Base-by-base conservation (phyloP, 2,888 invertebrate species). In the Ectemnius continuus region DNA sequence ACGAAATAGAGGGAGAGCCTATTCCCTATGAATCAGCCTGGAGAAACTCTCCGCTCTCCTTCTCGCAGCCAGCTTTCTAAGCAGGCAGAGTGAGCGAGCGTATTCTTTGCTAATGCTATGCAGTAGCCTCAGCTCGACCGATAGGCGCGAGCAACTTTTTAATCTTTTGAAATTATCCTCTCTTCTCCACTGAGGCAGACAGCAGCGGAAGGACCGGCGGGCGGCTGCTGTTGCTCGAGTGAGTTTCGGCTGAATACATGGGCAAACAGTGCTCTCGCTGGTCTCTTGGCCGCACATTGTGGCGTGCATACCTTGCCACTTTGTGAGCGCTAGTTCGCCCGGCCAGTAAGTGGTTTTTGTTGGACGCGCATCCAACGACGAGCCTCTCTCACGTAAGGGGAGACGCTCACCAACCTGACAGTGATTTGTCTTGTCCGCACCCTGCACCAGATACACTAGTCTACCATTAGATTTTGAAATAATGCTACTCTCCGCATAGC, bases 1-100 rank as follows among this genome's bases (percentile, higher is more conserved):
- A 80, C 78, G 82, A 80, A 79, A 82, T 70, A 76, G 78, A 76
- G 77, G 69, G 78, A 80, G 75, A 79, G 58, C 76, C 80, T 75
- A 71, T 78, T 82, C 74, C 60, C 80, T 78, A 75, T 81, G 81
- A 81, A 81, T 74, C 71, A 81, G 28, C 70, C 68, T 80, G 72
- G 72, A 61, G 68, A 47, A 57, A 67, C 26, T 61, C 70, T 70
- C 61, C 65, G 61, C 72, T 76, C 71, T 78, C 52, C 62, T 81
- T 80, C 78, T 73, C 74, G 79, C 76, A 76, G 57, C 74, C 74
- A 57, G 58, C 67, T 61, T 81, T 78, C 74, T 78, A 78, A 81
- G 76, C 76, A 76, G 61, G 67, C 18, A 69, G 67, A 70, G 52
- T 65, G 67, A 45, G 13, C 59, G 23, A 58, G 28, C 57, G 28